Conservation (phyloP, 2,113 vertebrate species). For the Pelecanoides urinatrix region DNA sequence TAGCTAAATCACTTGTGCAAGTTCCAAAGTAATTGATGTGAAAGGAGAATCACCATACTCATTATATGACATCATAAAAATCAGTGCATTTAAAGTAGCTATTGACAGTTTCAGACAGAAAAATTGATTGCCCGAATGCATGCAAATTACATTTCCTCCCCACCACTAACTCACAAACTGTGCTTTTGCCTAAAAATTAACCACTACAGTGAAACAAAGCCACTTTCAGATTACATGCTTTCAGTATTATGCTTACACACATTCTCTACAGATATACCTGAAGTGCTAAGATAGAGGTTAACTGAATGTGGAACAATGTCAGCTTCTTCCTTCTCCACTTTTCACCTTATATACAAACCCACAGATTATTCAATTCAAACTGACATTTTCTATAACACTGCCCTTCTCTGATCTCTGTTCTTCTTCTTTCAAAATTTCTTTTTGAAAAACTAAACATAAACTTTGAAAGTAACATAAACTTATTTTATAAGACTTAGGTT, state of each 20-base stretch:
- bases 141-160: background rate
- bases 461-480: background rate
- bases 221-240: background rate
- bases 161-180: background rate
- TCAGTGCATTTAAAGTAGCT: background rate
- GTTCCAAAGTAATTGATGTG: background rate
- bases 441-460: background rate
- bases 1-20: background rate
- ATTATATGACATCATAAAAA: background rate
- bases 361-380: background rate
- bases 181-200: background rate
- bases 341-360: background rate
- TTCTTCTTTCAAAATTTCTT: background rate
- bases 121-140: background rate
- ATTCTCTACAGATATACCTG: background rate
- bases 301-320: background rate
- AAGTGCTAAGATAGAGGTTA: background rate
- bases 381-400: background rate
- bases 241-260: background rate
- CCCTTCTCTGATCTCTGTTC: background rate
- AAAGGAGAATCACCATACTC: background rate
- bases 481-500: background rate
- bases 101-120: background rate
- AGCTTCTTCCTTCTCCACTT: background rate
- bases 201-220: background rate